Base-by-base conservation (phyloP, 2,888 invertebrate species). In the Eupithecia subfuscata region DNA sequence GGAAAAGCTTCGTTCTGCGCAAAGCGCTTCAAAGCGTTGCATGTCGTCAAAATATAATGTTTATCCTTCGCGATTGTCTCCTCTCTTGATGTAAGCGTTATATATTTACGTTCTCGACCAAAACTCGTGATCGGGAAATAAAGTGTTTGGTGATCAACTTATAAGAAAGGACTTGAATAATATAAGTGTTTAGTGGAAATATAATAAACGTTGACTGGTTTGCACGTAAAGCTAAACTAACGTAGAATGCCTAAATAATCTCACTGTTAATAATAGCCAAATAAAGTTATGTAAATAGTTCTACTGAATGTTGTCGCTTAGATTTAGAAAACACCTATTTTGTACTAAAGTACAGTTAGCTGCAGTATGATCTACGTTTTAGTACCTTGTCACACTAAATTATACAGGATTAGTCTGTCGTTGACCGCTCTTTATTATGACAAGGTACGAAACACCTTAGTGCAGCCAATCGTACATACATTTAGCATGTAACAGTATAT, bases 231-330 rank as follows among this genome's bases (percentile, higher is more conserved):
- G 12, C 56, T 60, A 43, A 34, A 16, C 30, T 52, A 40, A 69
- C 71, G 40, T 69, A 70, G 67, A 65, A 69, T 74, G 76, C 71
- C 71, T 76, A 73, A 65, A 71, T 73, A 67, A 52, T 67, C 40
- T 74, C 67, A 70, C 71, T 77, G 67, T 77, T 75, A 78, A 77
- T 75, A 71, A 67, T 79, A 76, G 80, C 80, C 80, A 81, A 81
- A 81, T 79, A 81, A 81, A 69, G 8, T 67, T 78, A 71, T 78
- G 76, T 81, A 80, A 75, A 79, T 80, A 77, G 60, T 30, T 80
- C 70, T 79, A 79, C 76, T 79, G 78, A 60, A 25, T 25, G 6
- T 25, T 25, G 4, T 60, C 60, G 25, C 14, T 60, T 60, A 60
- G 60, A 4, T 60, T 25, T 60, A 60, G 60, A 14, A 60, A 14